Evolutionary conservation across 2,113 vertebrate genomes (phyloP).

Genomic region (Terrapene triunguis): DNA sequence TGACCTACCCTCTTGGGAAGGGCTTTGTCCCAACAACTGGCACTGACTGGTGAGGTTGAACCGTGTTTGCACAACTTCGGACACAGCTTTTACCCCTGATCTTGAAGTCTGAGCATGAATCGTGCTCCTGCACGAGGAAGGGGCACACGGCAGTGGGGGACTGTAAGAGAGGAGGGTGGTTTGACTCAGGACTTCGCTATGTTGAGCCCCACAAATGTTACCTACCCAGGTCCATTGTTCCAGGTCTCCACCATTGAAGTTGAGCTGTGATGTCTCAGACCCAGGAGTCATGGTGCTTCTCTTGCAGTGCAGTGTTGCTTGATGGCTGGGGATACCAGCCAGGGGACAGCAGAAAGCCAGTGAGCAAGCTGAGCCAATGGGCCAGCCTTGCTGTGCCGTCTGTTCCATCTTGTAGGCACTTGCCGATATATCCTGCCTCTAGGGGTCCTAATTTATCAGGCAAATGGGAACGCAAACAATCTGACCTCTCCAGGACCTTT

Average conservation of each 20-base stretch:
- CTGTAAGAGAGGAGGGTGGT: not conserved
- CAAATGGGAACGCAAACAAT: conserved; percentile 17
- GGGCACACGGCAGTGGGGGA: not conserved
- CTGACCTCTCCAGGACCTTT: conserved; percentile 18
- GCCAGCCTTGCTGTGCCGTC: not conserved
- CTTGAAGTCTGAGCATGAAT: not conserved
- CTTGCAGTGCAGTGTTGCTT: not conserved
- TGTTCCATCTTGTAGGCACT: conserved; percentile 1
- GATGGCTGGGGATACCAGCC: not conserved
- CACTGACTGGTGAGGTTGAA: not conserved
- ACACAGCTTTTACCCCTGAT: not conserved
- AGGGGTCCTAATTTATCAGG: not conserved
- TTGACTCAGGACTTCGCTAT: not conserved
- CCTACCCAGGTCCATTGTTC: not conserved
- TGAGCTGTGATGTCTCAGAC: not conserved
- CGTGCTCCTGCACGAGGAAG: not conserved
- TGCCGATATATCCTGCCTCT: not conserved
- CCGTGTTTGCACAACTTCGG: not conserved
- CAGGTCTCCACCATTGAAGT: not conserved
- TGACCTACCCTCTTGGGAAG: not conserved
- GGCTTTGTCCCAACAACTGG: not conserved
- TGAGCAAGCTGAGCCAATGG: not conserved
- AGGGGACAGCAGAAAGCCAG: not conserved
- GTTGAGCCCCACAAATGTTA: not conserved
- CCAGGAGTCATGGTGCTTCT: not conserved